Base-by-base conservation (phyloP, 2,113 vertebrate species). In the Labrus mixtus region DNA sequence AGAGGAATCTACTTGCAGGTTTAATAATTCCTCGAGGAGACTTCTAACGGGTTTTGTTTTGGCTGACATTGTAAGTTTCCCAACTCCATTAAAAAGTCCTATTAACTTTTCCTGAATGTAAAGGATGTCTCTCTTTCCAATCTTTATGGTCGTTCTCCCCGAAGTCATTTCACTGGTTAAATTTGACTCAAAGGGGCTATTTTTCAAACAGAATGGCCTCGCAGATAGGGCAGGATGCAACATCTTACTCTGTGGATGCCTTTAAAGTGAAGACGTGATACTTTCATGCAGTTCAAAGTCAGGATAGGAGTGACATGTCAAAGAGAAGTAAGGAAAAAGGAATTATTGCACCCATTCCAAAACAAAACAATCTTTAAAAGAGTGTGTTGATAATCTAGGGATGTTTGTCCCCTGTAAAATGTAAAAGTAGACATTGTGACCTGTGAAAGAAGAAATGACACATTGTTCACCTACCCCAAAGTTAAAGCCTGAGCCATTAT, bases 31-130 rank as follows among this genome's bases (percentile, higher is more conserved):
- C 46, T 72, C 1, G 0, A 33, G 72, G 54, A 17, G 55, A 71
- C 19, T 17, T 48, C 53, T 46, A 5, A 65, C 64, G 10, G 17
- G 8, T 8, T 51, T 15, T 8, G 7, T 22, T 76, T 50, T 16
- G 7, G 61, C 55, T 51, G 56, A 59, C 39, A 41, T 17, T 54
- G 57, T 20, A 10, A 67, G 15, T 72, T 72, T 56, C 29, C 43
- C 33, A 16, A 58, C 25, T 13, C 37, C 15, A 45, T 73, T 59
- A 65, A 76, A 78, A 81, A 66, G 19, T 84, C 57, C 15, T 68
- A 66, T 85, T 82, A 58, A 43, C 48, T 48, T 48, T 17, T 68
- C 25, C 23, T 22, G 62, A 73, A 51, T 72, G 39, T 20, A 77
- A 77, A 68, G 25, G 2, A 50, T 46, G 8, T 45, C 13, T 54